phyloP scores from a whole-genome alignment of 1,140 invertebrate species.

The Hermatobates lingyangjiaoensis region DNA sequence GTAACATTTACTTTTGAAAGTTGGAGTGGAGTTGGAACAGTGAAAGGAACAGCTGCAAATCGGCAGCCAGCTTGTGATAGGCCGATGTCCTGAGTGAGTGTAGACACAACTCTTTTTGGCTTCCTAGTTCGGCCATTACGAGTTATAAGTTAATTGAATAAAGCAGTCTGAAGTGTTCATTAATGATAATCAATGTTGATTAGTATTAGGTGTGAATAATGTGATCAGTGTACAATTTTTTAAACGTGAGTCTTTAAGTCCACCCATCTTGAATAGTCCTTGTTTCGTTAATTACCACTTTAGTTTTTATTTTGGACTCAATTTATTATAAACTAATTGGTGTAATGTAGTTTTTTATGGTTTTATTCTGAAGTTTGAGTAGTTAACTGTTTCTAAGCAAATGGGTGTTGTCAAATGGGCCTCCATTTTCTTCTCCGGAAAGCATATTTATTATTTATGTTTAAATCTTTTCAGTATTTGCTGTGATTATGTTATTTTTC shows the following conservation, averaged over 20 bases:
- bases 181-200: constrained; percentile 4
- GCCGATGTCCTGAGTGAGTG: constrained; percentile 13
- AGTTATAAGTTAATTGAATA: constrained; percentile 11
- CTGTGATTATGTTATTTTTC: too few relatives aligned
- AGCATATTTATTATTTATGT: too few relatives aligned
- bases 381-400: too few relatives aligned
- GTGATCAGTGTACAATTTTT: constrained; percentile 7
- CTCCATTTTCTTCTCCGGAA: too few relatives aligned
- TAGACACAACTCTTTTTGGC: constrained; percentile 15
- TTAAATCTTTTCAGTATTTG: too few relatives aligned
- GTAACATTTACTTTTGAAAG: too few relatives aligned
- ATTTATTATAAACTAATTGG: too few relatives aligned
- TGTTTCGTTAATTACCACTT: background rate
- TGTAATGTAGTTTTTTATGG: too few relatives aligned
- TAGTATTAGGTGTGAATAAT: constrained; percentile 5
- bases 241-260: background rate
- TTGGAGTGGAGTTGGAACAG: constrained; percentile 10
- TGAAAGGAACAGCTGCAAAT: constrained; percentile 10
- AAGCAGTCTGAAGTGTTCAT: constrained; percentile 8
- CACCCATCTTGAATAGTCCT: background rate
- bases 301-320: too few relatives aligned
- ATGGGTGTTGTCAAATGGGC: too few relatives aligned
- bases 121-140: constrained; percentile 15
- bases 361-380: too few relatives aligned
- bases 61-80: constrained; percentile 9